Conservation (phyloP, 2,113 vertebrate species). For the Chauna torquata region DNA sequence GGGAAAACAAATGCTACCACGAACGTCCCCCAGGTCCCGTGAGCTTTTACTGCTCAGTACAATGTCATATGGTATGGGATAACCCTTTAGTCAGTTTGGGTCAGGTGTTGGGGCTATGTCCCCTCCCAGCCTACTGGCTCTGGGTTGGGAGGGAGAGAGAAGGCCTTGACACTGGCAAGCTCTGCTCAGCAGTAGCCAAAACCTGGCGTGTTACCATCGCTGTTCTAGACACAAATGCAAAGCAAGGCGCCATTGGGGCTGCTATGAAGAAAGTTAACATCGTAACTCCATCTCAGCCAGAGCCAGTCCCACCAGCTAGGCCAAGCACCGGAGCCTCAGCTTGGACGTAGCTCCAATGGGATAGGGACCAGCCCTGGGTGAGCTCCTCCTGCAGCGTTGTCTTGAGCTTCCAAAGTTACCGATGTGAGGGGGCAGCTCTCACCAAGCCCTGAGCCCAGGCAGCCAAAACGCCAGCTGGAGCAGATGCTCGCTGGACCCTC, state of each 20-base stretch:
- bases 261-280: not conserved
- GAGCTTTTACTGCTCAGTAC: not conserved
- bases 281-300: not conserved
- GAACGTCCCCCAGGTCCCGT: not conserved
- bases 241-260: not conserved
- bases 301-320: not conserved
- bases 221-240: not conserved
- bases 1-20: not conserved
- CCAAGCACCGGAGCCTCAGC: not conserved
- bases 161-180: not conserved
- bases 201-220: not conserved
- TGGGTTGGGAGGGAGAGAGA: not conserved
- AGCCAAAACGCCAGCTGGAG: not conserved
- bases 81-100: not conserved
- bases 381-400: not conserved
- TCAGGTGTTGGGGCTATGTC: not conserved
- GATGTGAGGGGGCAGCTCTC: not conserved
- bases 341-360: not conserved
- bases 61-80: not conserved
- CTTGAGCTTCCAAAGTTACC: not conserved
- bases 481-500: not conserved
- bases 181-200: not conserved
- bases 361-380: not conserved
- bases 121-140: not conserved
- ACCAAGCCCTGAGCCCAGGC: not conserved